Conservation (phyloP, 2,888 invertebrate species). For the Mythimna pallens region DNA sequence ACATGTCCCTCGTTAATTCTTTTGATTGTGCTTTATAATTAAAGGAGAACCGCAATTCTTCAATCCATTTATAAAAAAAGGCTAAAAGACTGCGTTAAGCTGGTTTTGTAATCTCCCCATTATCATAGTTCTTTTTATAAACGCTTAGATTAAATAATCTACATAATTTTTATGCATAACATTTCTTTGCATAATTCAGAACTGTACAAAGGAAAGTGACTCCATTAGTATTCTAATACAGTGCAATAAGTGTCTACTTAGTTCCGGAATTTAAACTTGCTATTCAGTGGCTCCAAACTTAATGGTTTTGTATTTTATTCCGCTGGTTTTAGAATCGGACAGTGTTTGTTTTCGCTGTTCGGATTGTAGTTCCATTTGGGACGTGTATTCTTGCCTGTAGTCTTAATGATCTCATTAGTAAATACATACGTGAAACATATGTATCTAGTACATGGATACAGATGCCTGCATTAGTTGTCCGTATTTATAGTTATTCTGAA, state of each 20-base stretch:
- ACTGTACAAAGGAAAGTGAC: conserved; percentile 42
- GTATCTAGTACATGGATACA: neutral
- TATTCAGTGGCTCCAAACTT: conserved; percentile 48
- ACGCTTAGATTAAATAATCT: conserved; percentile 57
- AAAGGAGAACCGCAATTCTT: conserved; percentile 51
- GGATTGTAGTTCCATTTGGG: conserved; percentile 22
- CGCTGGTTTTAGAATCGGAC: conserved; percentile 29
- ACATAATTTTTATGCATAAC: conserved; percentile 52
- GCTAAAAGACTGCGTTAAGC: conserved; percentile 12
- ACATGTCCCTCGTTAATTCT: conserved; percentile 60
- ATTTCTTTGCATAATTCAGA: conserved; percentile 54
- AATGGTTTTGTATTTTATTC: conserved; percentile 50
- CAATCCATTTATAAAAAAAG: conserved; percentile 58
- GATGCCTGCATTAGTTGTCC: no score
- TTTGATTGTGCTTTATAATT: conserved; percentile 57
- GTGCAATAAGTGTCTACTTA: conserved; percentile 55
- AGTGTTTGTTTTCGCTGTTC: conserved; percentile 29
- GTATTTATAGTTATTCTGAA: no score
- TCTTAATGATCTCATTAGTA: conserved; percentile 32
- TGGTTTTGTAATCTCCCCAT: conserved; percentile 42
- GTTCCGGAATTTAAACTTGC: conserved; percentile 57
- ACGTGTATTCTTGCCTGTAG: conserved; percentile 9
- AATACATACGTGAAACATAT: neutral
- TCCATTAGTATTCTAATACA: conserved; percentile 62
- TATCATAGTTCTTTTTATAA: conserved; percentile 44